phyloP scores from a whole-genome alignment of 2,797 vertebrate species.

The Schizopygopsis pylzovi region DNA sequence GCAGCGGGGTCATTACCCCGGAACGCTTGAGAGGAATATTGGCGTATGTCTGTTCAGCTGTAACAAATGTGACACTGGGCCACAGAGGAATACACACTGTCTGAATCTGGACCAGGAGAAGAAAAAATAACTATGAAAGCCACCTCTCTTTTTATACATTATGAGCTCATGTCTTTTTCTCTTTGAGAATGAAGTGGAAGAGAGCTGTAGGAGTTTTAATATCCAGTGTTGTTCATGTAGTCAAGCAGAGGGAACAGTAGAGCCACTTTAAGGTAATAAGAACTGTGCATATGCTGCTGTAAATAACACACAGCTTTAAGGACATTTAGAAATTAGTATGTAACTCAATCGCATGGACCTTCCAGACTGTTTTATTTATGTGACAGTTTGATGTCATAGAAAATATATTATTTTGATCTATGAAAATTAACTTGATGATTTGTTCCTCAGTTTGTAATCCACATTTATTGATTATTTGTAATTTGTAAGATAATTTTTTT shows the following conservation, averaged over 20 bases:
- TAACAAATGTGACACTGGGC: constrained; percentile 62
- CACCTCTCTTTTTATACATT: not conserved
- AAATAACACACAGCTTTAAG: not conserved
- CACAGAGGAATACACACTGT: constrained; percentile 49
- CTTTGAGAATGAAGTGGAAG: not conserved
- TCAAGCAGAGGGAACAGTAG: constrained; percentile 1
- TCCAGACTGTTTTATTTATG: not conserved
- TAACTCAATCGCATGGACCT: not conserved
- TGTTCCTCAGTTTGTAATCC: not conserved
- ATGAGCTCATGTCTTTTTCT: constrained; percentile 27
- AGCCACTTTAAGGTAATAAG: not conserved
- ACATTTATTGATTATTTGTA: too few relatives aligned
- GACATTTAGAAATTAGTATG: not conserved
- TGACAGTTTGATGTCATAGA: not conserved
- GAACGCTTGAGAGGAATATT: constrained; percentile 46
- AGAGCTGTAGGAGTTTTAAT: not conserved
- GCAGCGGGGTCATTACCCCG: constrained; percentile 49
- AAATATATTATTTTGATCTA: not conserved
- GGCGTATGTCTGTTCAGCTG: constrained; percentile 52
- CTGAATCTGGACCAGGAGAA: constrained; percentile 23
- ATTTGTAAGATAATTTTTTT: not conserved
- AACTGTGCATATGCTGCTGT: not conserved
- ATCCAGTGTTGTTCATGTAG: constrained; percentile 17
- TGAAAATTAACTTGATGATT: not conserved
- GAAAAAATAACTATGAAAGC: constrained; percentile 20